Evolutionary conservation across 2,888 invertebrate species (phyloP).

Genomic region (Bursaphelenchus okinawaensis): DNA sequence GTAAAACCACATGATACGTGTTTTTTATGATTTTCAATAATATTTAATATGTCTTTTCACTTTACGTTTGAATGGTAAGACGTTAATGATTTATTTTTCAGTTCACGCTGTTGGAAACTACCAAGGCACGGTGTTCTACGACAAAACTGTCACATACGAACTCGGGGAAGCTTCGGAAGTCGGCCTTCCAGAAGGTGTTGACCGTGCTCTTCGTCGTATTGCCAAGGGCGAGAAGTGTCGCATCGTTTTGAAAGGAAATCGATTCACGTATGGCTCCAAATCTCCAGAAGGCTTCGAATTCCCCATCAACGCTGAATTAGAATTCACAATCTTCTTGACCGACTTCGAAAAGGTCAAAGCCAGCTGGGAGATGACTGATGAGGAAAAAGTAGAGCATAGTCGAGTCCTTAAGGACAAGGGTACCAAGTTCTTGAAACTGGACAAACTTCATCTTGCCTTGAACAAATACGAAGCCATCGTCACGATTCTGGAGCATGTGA

Average conservation of each 20-base stretch:
- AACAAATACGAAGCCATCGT: conserved; percentile 79
- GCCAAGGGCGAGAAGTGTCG: conserved; percentile 61
- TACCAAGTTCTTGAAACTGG: conserved; percentile 72
- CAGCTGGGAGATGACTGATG: conserved; percentile 73
- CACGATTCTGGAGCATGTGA: conserved; percentile 65
- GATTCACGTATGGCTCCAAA: conserved; percentile 42
- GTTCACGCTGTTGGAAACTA: conserved; percentile 71
- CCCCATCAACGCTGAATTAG: conserved; percentile 73
- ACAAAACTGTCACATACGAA: conserved; percentile 73
- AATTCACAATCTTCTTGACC: conserved; percentile 75
- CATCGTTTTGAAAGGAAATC: conserved; percentile 34
- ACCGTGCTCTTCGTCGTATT: conserved; percentile 75
- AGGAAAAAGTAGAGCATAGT: conserved; percentile 76
- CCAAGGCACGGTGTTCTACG: conserved; percentile 71
- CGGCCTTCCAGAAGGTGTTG: conserved; percentile 75
- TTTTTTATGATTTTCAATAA: neutral
- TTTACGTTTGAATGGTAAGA: neutral
- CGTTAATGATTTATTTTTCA: conserved; percentile 56
- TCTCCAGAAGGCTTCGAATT: conserved; percentile 68
- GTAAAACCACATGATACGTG: neutral
- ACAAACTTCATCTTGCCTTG: conserved; percentile 72
- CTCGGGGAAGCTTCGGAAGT: conserved; percentile 73
- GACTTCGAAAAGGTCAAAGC: conserved; percentile 80
- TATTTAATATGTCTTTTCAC: conserved; percentile 8
- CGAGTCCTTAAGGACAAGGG: conserved; percentile 82